A percentile compares a stretch with the other conserved stretches of the same genome.
These are phyloP conservation scores for Thymallus thymallus DNA, from an alignment of 2,113 vertebrate genomes.

Conservation along the genomic window DNA sequence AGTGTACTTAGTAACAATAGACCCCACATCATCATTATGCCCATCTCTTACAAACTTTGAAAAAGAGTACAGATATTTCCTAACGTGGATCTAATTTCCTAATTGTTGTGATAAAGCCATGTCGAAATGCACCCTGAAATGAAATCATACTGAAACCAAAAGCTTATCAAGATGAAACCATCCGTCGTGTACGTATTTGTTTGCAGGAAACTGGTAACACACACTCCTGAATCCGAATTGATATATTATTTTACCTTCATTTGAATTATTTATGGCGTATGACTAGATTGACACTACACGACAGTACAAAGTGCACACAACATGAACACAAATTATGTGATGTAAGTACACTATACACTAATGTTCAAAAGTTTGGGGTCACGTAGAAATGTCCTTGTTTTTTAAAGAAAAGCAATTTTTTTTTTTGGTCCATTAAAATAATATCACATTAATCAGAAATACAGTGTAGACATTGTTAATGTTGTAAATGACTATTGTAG, in stretches of 20 bases:
- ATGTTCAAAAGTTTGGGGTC: too few species aligned
- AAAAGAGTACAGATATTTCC: constrained; percentile 45
- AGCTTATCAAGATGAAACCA: constrained; percentile 78
- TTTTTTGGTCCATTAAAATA: too few species aligned
- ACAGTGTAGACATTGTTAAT: too few species aligned
- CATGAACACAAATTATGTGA: constrained; percentile 58
- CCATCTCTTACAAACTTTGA: constrained; percentile 38
- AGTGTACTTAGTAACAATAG: constrained; percentile 52
- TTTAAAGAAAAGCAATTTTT: too few species aligned
- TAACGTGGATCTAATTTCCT: constrained; percentile 72
- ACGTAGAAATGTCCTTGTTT: too few species aligned
- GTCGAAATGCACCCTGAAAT: constrained; percentile 65
- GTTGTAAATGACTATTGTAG: too few species aligned
- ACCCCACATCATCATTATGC: constrained; percentile 17
- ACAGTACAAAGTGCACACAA: constrained; percentile 51
- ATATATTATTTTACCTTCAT: constrained; percentile 79
- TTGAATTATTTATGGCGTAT: constrained; percentile 76
- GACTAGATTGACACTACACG: constrained; percentile 64
- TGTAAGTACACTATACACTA: constrained; percentile 35
- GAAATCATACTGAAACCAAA: constrained; percentile 70
- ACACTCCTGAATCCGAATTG: constrained; percentile 65
- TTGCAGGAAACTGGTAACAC: constrained; percentile 74
- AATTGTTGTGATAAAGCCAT: constrained; percentile 70
- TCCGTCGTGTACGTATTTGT: constrained; percentile 73
- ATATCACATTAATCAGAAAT: too few species aligned